Evolutionary conservation across 2,113 vertebrate species (phyloP).

Genomic region (Myrmecobius fasciatus): DNA sequence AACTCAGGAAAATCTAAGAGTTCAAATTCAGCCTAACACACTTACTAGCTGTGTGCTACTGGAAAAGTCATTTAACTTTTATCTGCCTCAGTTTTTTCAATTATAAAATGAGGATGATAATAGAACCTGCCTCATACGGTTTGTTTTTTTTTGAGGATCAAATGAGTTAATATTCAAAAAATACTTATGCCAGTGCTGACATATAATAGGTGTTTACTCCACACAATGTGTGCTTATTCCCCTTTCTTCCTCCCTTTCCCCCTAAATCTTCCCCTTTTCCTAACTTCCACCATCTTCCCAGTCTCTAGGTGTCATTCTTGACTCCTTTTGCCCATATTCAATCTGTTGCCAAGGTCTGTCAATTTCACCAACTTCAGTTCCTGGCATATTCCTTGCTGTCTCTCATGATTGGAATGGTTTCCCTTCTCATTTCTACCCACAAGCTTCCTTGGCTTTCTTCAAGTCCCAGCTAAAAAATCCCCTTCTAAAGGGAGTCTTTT

Average conservation of each 20-base stretch:
- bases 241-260: not conserved
- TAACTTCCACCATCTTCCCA: too few species aligned
- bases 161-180: not conserved
- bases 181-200: not conserved
- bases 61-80: not conserved
- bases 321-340: too few species aligned
- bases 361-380: too few species aligned
- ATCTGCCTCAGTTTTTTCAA: not conserved
- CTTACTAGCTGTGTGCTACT: not conserved
- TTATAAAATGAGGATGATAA: not conserved
- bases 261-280: not conserved
- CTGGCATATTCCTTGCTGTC: too few species aligned
- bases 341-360: too few species aligned
- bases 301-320: too few species aligned
- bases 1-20: not conserved
- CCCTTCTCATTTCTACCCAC: too few species aligned
- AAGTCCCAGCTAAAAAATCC: too few species aligned
- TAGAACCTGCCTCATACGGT: not conserved
- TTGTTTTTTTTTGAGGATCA: not conserved
- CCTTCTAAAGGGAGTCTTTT: not conserved
- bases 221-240: not conserved
- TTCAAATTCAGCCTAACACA: not conserved
- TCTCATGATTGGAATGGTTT: too few species aligned
- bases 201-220: not conserved
- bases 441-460: too few species aligned